Conservation (phyloP, 1,140 invertebrate genomes). For the Drosophila sp. region DNA sequence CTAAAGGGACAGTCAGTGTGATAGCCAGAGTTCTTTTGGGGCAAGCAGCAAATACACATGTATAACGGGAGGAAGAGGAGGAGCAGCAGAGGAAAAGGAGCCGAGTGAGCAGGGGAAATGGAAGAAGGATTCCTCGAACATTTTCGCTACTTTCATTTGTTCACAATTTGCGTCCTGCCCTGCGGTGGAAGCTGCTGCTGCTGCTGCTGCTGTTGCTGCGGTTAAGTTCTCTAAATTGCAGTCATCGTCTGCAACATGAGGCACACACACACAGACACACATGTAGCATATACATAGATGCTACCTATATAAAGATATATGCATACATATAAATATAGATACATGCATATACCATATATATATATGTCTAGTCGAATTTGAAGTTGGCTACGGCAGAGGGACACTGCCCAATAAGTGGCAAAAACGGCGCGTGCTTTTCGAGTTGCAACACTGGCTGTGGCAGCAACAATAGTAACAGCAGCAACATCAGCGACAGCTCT, state of each 20-base stretch:
- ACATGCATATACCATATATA: constrained; percentile 17
- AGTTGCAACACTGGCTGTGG: constrained; percentile 6
- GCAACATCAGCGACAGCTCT: constrained; percentile 17
- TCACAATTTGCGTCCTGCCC: constrained; percentile 78
- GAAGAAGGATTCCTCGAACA: constrained; percentile 43
- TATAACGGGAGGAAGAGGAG: constrained; percentile 26
- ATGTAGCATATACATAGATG: constrained; percentile 19
- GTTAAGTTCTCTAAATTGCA: constrained; percentile 82
- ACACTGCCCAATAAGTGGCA: constrained; percentile 77
- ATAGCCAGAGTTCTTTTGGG: constrained; percentile 4
- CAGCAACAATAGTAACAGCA: constrained; percentile 31
- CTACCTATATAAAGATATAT: constrained; percentile 14
- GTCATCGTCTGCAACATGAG: constrained; percentile 67
- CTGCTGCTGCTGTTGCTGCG: constrained; percentile 60
- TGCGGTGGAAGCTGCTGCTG: constrained; percentile 57
- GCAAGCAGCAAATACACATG: constrained; percentile 48
- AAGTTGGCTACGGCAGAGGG: constrained; percentile 1
- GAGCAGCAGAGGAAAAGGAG: background rate
- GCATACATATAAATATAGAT: constrained; percentile 16
- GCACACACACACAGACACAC: constrained; percentile 42
- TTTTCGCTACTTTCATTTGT: constrained; percentile 82
- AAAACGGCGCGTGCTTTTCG: constrained; percentile 72
- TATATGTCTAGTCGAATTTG: constrained; percentile 27
- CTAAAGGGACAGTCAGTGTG: constrained; percentile 7
- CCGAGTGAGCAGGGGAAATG: background rate